These are phyloP conservation scores for Lomographa bimaculata DNA, from an alignment of 2,888 invertebrate genomes.

Conservation along the genomic window DNA sequence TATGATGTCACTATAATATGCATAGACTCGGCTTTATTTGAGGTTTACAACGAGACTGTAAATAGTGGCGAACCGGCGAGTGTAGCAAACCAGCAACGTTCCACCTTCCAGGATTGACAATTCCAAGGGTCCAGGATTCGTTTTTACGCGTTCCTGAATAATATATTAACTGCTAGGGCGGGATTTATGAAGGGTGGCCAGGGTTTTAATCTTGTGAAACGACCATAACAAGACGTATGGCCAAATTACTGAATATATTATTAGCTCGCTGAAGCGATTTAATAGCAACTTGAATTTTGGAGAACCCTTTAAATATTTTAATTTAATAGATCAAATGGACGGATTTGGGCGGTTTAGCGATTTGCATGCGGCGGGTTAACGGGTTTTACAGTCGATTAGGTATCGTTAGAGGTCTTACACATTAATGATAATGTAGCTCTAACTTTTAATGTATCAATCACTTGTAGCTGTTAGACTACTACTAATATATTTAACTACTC, in stretches of 20 bases:
- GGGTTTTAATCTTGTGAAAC: slow-evolving; percentile 78
- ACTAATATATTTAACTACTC: slow-evolving; percentile 4
- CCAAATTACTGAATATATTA: slow-evolving; percentile 79
- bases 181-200: slow-evolving; percentile 78
- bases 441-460: slow-evolving; percentile 14
- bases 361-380: slow-evolving; percentile 42
- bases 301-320: slow-evolving; percentile 63
- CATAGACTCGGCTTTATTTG: slow-evolving; percentile 79
- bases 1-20: slow-evolving; percentile 81
- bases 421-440: slow-evolving; percentile 24
- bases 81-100: slow-evolving; percentile 8
- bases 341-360: slow-evolving; percentile 43
- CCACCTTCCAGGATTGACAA: slow-evolving; percentile 52
- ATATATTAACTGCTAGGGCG: slow-evolving; percentile 70
- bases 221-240: slow-evolving; percentile 81
- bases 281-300: slow-evolving; percentile 70
- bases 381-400: slow-evolving; percentile 32
- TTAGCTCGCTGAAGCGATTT: slow-evolving; percentile 66
- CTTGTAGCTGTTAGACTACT: slow-evolving; percentile 12
- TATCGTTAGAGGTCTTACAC: slow-evolving; percentile 30
- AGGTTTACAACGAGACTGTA: slow-evolving; percentile 54
- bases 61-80: slow-evolving; percentile 15
- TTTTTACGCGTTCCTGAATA: slow-evolving; percentile 76
- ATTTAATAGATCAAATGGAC: slow-evolving; percentile 57
- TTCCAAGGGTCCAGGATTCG: slow-evolving; percentile 60